Evolutionary conservation across 1,140 invertebrate species (phyloP).

Genomic region (Cyrtorhinus lividipennis): DNA sequence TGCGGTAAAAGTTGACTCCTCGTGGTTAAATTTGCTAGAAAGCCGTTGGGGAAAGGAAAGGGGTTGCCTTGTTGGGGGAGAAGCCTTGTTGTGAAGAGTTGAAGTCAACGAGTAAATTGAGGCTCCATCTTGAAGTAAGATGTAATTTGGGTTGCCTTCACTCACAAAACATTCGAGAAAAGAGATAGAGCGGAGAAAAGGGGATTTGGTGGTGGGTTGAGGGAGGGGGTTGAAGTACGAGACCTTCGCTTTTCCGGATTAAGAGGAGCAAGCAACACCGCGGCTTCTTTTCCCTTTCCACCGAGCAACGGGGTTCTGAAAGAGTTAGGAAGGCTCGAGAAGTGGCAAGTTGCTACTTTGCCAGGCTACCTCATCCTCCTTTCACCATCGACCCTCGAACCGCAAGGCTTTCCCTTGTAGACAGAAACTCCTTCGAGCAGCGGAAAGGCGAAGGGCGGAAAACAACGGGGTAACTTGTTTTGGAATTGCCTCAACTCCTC

Average conservation of each 20-base stretch:
- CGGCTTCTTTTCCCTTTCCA: background rate
- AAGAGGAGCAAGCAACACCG: background rate
- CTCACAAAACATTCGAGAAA: background rate
- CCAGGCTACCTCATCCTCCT: background rate
- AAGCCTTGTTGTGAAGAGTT: background rate
- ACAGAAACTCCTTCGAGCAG: background rate
- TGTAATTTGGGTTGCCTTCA: slow-evolving; percentile 9
- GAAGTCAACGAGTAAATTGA: background rate
- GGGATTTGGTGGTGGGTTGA: background rate
- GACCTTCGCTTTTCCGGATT: background rate
- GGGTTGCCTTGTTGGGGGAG: too few species aligned
- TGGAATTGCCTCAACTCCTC: background rate
- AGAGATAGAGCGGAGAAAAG: background rate
- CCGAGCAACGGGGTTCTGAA: background rate
- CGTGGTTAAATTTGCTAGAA: slow-evolving; percentile 1
- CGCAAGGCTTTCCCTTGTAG: background rate
- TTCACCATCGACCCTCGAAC: too few species aligned
- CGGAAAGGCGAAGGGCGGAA: background rate
- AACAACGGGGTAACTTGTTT: slow-evolving; percentile 8
- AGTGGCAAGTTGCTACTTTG: slow-evolving; percentile 7
- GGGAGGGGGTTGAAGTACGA: background rate
- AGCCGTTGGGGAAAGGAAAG: background rate
- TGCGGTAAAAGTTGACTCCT: background rate
- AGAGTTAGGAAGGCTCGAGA: slow-evolving; percentile 8
- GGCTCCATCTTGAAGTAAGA: background rate